These are phyloP conservation scores for Sanderia malayensis DNA, from an alignment of 30 jellyfish, hydroid and myxozoan genomes.

Conservation along the genomic window DNA sequence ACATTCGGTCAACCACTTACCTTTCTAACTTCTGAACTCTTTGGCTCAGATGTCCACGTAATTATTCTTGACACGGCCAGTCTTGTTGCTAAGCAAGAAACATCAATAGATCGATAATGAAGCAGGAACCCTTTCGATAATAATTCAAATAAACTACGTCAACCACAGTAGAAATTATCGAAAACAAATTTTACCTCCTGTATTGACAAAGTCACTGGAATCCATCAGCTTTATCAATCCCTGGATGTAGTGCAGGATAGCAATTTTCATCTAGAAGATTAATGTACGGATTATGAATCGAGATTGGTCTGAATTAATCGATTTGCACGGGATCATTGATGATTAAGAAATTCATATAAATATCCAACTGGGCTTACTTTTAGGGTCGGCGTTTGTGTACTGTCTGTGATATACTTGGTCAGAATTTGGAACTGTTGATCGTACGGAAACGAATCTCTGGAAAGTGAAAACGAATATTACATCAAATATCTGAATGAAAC, in stretches of 20 bases:
- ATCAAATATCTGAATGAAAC: too few relatives aligned
- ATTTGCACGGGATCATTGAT: background rate
- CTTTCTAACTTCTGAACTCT: constrained; percentile 93
- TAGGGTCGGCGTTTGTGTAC: constrained; percentile 87
- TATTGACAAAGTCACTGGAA: constrained; percentile 83
- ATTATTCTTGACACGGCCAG: constrained; percentile 86
- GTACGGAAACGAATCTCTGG: constrained; percentile 94
- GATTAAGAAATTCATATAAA: too few relatives aligned
- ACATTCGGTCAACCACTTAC: constrained; percentile 21
- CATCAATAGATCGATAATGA: too few relatives aligned
- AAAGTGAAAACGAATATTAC: too few relatives aligned
- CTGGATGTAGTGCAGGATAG: constrained; percentile 67
- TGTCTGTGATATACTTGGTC: constrained; percentile 86
- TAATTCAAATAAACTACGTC: too few relatives aligned
- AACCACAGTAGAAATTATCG: too few relatives aligned
- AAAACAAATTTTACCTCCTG: constrained; percentile 48
- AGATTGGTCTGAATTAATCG: background rate
- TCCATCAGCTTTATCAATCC: constrained; percentile 85
- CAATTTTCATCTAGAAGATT: constrained; percentile 60
- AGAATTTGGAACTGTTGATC: constrained; percentile 95
- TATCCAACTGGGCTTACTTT: constrained; percentile 56
- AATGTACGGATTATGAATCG: background rate
- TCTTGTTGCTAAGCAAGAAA: constrained; percentile 68
- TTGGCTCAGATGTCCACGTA: constrained; percentile 97
- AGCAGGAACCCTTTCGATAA: too few relatives aligned